phyloP scores from a whole-genome alignment of 2,113 vertebrate genomes.

The Myotis lucifugus region DNA sequence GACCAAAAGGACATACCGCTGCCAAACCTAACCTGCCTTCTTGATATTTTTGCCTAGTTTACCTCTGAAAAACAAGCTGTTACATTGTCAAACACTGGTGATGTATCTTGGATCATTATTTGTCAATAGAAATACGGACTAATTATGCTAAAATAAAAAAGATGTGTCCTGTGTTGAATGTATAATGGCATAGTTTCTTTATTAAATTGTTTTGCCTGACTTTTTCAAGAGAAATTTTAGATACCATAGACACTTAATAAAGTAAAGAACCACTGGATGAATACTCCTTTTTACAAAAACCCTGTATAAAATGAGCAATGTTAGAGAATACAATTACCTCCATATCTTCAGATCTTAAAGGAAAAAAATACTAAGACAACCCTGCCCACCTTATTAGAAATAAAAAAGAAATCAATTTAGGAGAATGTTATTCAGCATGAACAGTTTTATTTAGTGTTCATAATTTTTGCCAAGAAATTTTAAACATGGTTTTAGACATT shows the following conservation, averaged over 20 bases:
- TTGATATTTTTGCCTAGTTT: not conserved
- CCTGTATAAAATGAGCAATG: not conserved
- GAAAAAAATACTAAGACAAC: conserved; percentile 26
- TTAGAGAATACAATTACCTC: conserved; percentile 38
- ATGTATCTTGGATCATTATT: not conserved
- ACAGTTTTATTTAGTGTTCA: conserved; percentile 9
- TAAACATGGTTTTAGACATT: not conserved
- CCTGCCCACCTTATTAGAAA: not conserved
- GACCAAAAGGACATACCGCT: not conserved
- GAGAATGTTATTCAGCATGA: not conserved
- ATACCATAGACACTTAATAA: not conserved
- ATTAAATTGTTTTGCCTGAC: not conserved
- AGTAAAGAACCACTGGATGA: not conserved
- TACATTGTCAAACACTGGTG: not conserved
- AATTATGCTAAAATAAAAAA: not conserved
- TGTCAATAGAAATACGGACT: not conserved
- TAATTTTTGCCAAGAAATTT: conserved; percentile 28
- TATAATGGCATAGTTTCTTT: not conserved
- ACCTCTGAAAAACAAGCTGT: not conserved
- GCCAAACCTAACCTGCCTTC: not conserved
- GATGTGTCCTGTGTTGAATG: not conserved
- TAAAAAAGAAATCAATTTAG: conserved; percentile 29
- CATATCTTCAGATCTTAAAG: conserved; percentile 54
- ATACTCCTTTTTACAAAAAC: not conserved
- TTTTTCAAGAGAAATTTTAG: not conserved